Percentiles rank a stretch among this genome's conserved stretches.
Evolutionary conservation across 2,888 invertebrate genomes (phyloP).

Genomic region (Abscondita cerata): DNA sequence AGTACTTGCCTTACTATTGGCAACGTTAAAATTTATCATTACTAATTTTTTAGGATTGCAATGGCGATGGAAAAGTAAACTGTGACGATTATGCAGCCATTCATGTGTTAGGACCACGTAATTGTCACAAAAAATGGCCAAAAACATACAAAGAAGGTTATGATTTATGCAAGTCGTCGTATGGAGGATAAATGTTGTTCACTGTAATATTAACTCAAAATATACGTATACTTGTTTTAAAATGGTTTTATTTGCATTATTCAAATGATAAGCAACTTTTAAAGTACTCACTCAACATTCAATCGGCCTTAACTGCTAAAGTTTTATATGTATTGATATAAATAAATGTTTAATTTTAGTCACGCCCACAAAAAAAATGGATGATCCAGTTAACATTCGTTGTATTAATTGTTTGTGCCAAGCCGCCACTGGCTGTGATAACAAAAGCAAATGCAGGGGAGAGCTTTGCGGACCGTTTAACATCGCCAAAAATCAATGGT

Average conservation of each 20-base stretch:
- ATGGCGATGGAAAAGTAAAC: constrained; percentile 4
- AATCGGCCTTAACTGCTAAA: too few species aligned
- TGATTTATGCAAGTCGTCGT: background rate
- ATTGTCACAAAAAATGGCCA: background rate
- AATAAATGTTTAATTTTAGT: constrained; percentile 1
- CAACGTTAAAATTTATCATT: background rate
- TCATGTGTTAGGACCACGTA: background rate
- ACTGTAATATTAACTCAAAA: too few species aligned
- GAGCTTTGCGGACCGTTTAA: constrained; percentile 7
- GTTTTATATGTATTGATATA: background rate
- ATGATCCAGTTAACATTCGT: constrained; percentile 5
- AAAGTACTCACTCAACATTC: too few species aligned
- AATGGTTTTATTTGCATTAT: too few species aligned
- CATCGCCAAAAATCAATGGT: constrained; percentile 5
- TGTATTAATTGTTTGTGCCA: constrained; percentile 13
- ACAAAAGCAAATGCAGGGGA: background rate
- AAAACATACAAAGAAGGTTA: background rate
- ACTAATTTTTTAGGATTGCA: constrained; percentile 3
- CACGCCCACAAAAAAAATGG: background rate
- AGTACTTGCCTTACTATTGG: background rate
- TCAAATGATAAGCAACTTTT: too few species aligned
- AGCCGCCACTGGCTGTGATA: constrained; percentile 2
- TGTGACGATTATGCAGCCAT: constrained; percentile 9
- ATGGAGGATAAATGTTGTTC: background rate
- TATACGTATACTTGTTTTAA: too few species aligned